Conservation (phyloP, 2,888 invertebrate species). For the Ophion slaviceki region DNA sequence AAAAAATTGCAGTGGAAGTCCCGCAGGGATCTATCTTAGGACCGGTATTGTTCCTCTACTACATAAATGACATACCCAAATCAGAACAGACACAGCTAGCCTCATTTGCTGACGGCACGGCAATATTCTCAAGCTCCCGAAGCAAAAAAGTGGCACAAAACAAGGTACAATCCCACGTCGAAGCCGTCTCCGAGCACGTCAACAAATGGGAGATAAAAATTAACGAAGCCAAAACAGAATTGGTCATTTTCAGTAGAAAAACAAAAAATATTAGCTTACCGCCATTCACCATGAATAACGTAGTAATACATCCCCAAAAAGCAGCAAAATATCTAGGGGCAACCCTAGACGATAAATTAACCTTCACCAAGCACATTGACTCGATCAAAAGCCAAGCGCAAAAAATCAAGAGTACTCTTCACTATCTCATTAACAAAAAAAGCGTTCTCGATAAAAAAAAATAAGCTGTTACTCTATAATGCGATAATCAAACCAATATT, state of each 20-base stretch:
- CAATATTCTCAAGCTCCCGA: no score
- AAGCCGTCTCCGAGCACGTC: not conserved
- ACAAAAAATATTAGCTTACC: not conserved
- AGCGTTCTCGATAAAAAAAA: no score
- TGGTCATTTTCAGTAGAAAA: not conserved
- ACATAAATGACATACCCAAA: no score
- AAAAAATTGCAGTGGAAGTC: not conserved
- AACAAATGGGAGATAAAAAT: slow-evolving; percentile 4
- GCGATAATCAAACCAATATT: no score
- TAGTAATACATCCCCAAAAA: slow-evolving; percentile 11
- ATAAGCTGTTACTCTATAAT: no score
- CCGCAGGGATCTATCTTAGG: slow-evolving; percentile 12
- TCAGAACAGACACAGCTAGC: no score
- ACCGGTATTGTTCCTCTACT: not conserved
- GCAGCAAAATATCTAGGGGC: slow-evolving; percentile 52
- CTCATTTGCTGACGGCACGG: no score
- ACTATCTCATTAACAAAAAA: slow-evolving; percentile 4
- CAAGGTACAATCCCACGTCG: not conserved
- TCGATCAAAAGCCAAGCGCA: slow-evolving; percentile 6
- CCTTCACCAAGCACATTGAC: slow-evolving; percentile 11
- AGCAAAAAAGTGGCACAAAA: no score
- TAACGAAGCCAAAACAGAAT: not conserved
- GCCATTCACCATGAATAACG: not conserved
- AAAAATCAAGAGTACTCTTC: slow-evolving; percentile 4
- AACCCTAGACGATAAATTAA: not conserved